Conservation (phyloP, 2,888 invertebrate genomes). For the Scaptomyza reducta region DNA sequence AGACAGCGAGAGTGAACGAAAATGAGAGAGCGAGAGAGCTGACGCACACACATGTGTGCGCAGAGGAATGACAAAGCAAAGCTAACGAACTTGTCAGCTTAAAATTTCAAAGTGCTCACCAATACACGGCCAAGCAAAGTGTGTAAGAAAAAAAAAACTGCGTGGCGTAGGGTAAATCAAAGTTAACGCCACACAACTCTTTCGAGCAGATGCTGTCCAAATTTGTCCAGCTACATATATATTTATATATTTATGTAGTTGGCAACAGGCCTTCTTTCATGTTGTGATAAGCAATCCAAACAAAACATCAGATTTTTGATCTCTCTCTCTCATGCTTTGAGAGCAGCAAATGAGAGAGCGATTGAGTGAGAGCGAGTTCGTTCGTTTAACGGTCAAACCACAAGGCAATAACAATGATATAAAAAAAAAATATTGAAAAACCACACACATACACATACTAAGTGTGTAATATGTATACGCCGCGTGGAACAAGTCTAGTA, state of each 20-base stretch:
- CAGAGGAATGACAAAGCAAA: conserved; percentile 65
- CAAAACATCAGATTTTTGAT: conserved; percentile 30
- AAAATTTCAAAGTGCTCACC: conserved; percentile 40
- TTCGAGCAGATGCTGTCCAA: conserved; percentile 70
- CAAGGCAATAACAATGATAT: conserved; percentile 32
- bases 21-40: conserved; percentile 6
- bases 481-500: conserved; percentile 66
- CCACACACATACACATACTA: neutral
- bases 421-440: conserved; percentile 22
- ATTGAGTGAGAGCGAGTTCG: conserved; percentile 16
- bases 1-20: conserved; percentile 4
- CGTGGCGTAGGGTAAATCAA: conserved; percentile 57
- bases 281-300: conserved; percentile 30
- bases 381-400: conserved; percentile 54
- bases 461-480: conserved; percentile 62
- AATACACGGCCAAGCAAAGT: conserved; percentile 12
- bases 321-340: neutral
- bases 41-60: conserved; percentile 9
- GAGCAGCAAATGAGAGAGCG: conserved; percentile 17
- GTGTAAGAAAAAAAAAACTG: conserved; percentile 12
- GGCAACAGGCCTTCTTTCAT: conserved; percentile 42
- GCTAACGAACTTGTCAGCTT: conserved; percentile 70
- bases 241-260: conserved; percentile 43
- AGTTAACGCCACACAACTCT: conserved; percentile 55
- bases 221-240: conserved; percentile 43